Conservation (phyloP, 2,888 invertebrate genomes). For the Lasioglossum oenotherae region DNA sequence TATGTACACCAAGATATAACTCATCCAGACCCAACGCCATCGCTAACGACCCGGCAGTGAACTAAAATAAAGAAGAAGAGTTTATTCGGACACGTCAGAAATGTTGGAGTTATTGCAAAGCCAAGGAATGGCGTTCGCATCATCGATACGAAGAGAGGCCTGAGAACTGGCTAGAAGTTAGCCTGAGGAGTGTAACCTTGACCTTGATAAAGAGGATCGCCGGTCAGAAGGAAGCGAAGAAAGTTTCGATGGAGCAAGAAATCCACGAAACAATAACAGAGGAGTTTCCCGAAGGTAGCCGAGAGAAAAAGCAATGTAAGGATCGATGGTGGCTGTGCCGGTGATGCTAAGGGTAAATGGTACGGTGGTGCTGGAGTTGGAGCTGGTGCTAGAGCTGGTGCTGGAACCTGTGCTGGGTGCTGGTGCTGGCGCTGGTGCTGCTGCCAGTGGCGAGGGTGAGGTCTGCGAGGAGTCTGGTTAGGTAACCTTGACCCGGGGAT, state of each 20-base stretch:
- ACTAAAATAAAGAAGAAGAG: background rate
- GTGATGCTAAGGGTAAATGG: slow-evolving; percentile 68
- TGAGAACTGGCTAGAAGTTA: background rate
- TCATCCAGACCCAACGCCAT: background rate
- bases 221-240: slow-evolving; percentile 4
- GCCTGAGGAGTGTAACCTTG: slow-evolving; percentile 42
- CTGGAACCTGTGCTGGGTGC: background rate
- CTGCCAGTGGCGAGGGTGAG: slow-evolving; percentile 65
- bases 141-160: background rate
- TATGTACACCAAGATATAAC: background rate
- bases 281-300: slow-evolving; percentile 29
- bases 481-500: slow-evolving; percentile 84
- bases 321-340: slow-evolving; percentile 67
- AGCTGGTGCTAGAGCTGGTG: background rate
- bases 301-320: slow-evolving; percentile 54
- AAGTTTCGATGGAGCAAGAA: slow-evolving; percentile 48
- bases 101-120: background rate
- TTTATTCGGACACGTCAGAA: background rate
- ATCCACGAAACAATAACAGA: slow-evolving; percentile 31
- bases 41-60: background rate
- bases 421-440: slow-evolving; percentile 18
- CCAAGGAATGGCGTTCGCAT: background rate
- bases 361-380: slow-evolving; percentile 39
- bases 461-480: slow-evolving; percentile 66
- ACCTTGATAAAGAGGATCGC: slow-evolving; percentile 26